phyloP scores from a whole-genome alignment of 1,140 invertebrate genomes.

The Dryas iulia region DNA sequence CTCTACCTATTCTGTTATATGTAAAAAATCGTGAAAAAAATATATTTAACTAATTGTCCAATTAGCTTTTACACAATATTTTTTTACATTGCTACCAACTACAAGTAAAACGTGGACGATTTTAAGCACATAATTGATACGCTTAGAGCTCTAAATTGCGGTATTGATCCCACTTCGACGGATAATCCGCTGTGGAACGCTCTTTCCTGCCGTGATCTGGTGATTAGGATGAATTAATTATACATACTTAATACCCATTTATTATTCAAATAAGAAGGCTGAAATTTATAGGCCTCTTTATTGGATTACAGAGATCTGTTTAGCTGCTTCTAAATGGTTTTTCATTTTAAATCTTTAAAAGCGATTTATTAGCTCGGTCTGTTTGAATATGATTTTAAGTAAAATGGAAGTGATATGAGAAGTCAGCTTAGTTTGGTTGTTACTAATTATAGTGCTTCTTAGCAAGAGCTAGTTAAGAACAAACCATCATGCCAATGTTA shows the following conservation, averaged over 20 bases:
- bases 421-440: too few species aligned
- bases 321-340: background rate
- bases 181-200: slow-evolving; percentile 36
- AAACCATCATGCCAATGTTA: too few species aligned
- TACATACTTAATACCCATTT: slow-evolving; percentile 45
- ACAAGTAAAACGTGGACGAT: background rate
- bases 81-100: background rate
- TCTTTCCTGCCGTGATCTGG: slow-evolving; percentile 39
- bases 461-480: too few species aligned
- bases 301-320: slow-evolving; percentile 15
- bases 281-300: slow-evolving; percentile 28
- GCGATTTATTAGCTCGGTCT: background rate
- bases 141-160: slow-evolving; percentile 30
- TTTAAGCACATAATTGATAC: slow-evolving; percentile 37
- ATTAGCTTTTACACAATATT: background rate
- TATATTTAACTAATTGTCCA: background rate
- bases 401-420: too few species aligned
- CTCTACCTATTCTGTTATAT: too few species aligned
- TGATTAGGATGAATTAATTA: slow-evolving; percentile 48
- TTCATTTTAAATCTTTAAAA: background rate
- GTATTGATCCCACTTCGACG: slow-evolving; percentile 31
- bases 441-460: too few species aligned
- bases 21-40: too few species aligned
- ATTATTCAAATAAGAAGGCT: slow-evolving; percentile 38
- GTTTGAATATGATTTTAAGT: too few species aligned